Conservation (phyloP, 2,797 vertebrate species). For the Bradypodion ventrale region DNA sequence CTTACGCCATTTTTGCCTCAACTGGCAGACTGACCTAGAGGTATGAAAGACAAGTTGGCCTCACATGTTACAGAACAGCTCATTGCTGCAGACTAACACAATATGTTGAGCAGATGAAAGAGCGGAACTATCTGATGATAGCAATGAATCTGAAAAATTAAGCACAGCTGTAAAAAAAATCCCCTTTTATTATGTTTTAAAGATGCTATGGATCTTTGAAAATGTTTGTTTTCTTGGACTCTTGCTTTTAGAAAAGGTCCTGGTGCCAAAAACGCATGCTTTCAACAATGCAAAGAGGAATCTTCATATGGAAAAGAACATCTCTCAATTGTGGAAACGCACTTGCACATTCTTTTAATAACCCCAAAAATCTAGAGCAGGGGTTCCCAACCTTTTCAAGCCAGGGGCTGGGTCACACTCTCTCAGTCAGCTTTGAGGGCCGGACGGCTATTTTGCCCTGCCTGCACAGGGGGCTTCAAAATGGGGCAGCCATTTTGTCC, state of each 20-base stretch:
- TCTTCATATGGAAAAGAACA: background rate
- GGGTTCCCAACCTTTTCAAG: too few species aligned
- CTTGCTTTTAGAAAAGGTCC: background rate
- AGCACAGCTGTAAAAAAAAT: slow-evolving; percentile 34
- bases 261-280: slow-evolving; percentile 35
- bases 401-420: too few species aligned
- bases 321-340: slow-evolving; percentile 9
- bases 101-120: slow-evolving; percentile 22
- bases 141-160: slow-evolving; percentile 30
- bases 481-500: too few species aligned
- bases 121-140: background rate
- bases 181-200: slow-evolving; percentile 7
- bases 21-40: background rate
- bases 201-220: background rate
- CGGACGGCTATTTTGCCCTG: too few species aligned
- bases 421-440: too few species aligned
- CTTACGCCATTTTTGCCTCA: background rate
- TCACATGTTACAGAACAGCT: slow-evolving; percentile 2
- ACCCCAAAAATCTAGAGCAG: slow-evolving; percentile 46
- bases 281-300: slow-evolving; percentile 7
- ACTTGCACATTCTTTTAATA: slow-evolving; percentile 30
- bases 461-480: too few species aligned
- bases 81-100: slow-evolving; percentile 23
- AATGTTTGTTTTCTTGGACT: slow-evolving; percentile 20
- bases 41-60: slow-evolving; percentile 15